phyloP scores from a whole-genome alignment of 2,113 vertebrate genomes.

The Neodon shergylaensis region DNA sequence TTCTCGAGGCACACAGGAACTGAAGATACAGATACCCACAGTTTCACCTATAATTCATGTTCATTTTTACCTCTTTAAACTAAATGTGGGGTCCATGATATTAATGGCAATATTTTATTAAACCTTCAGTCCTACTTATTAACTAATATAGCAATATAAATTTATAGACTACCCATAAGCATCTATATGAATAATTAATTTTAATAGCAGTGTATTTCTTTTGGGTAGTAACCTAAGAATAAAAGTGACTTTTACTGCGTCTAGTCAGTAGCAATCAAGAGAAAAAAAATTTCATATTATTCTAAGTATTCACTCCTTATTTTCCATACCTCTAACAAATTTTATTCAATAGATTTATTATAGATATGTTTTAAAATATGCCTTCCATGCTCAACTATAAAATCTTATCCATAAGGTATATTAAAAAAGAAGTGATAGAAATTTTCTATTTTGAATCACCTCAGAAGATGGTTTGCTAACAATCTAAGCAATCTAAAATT shows the following conservation, averaged over 20 bases:
- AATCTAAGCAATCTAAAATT: not conserved
- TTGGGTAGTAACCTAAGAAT: not conserved
- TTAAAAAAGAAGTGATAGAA: not conserved
- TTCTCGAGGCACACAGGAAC: not conserved
- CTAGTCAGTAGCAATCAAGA: not conserved
- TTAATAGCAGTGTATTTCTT: not conserved
- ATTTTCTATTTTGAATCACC: not conserved
- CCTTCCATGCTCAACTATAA: not conserved
- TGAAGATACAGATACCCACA: not conserved
- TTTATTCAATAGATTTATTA: not conserved
- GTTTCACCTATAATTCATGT: not conserved
- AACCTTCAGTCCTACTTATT: not conserved
- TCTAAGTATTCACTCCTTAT: not conserved
- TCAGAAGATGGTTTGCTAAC: not conserved
- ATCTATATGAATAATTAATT: not conserved
- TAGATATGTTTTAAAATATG: not conserved
- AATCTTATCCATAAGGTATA: not conserved
- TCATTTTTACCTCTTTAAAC: conserved; percentile 10
- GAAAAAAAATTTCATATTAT: not conserved
- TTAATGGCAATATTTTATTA: not conserved
- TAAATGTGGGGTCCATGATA: not conserved
- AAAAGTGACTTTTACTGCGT: not conserved
- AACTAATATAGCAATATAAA: not conserved
- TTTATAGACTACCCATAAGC: not conserved
- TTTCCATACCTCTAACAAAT: not conserved